Base-by-base conservation (phyloP, 2,888 invertebrate species). In the Gibbula magus region DNA sequence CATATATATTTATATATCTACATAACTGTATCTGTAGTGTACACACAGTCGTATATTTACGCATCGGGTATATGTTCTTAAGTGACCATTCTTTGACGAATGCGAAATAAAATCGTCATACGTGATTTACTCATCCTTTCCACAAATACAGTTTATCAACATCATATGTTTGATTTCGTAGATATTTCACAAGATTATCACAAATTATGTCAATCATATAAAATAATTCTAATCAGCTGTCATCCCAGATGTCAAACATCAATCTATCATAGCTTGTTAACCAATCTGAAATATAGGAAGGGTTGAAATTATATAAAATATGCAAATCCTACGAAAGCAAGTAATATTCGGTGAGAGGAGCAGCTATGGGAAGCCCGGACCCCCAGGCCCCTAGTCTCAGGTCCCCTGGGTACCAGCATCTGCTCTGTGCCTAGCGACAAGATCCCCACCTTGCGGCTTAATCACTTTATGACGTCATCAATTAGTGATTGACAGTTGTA, bases 401-500 rank as follows among this genome's bases (percentile, higher is more conserved):
- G 29, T 61, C 61, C 61, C 61, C 7, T 61, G 61, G 61, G 61
- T 61, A 25, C 61, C 61, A 29, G 29, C 4, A 61, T 29, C 61
- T 8, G 16, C 29, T 61, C n/a, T 29, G 61, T 61, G 29, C 61
- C 25, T 8, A 61, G 61, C 29, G 29, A 25, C 61, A 29, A 61
- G 29, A 61, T 25, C 61, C 16, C 61, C 61, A 61, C 61, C 54
- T 29, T 1, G 29, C 61, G 61, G 61, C 29, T 13, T 61, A 61
- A 61, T 61, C 61, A 29, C 61, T 29, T 29, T 61, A 25, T 61
- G 25, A 29, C 61, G 61, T 61, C 61, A 61, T 61, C 29, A 61
- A 61, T 61, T 61, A 61, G 29, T 61, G 25, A 61, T 61, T 61
- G 61, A 61, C 61, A 61, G 25, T 61, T 61, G 61, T 61, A 29